Percentiles rank a stretch among this genome's conserved stretches.
These are phyloP conservation scores for Tautogolabrus adspersus DNA, from an alignment of 2,113 vertebrate species.

Conservation along the genomic window DNA sequence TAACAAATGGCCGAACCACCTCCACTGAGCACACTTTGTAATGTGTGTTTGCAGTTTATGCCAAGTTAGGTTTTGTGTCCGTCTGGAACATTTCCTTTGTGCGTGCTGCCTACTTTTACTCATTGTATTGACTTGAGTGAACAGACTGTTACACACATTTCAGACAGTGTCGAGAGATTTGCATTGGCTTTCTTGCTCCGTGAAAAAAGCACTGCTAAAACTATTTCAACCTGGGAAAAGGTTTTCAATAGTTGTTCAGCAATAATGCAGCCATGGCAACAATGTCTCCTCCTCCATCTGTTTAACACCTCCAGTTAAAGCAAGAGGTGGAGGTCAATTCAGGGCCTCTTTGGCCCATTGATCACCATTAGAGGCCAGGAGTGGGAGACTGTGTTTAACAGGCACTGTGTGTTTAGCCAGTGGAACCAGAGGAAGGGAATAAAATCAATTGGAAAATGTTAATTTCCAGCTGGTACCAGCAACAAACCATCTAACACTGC, in stretches of 20 bases:
- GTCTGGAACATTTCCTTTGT: slow-evolving; percentile 28
- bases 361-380: slow-evolving; percentile 43
- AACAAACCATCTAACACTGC: slow-evolving; percentile 23
- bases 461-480: slow-evolving; percentile 44
- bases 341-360: slow-evolving; percentile 43
- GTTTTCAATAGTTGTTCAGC: slow-evolving; percentile 38
- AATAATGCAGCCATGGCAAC: slow-evolving; percentile 18
- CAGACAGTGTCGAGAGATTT: slow-evolving; percentile 18
- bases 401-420: slow-evolving; percentile 42
- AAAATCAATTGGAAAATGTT: slow-evolving; percentile 54
- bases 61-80: slow-evolving; percentile 38
- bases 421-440: slow-evolving; percentile 37
- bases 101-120: slow-evolving; percentile 6
- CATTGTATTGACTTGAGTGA: slow-evolving; percentile 36
- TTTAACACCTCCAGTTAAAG: slow-evolving; percentile 55
- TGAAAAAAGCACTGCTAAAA: slow-evolving; percentile 3
- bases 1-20: slow-evolving; percentile 28
- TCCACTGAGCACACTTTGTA: slow-evolving; percentile 29
- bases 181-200: slow-evolving; percentile 9
- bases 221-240: slow-evolving; percentile 33
- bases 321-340: slow-evolving; percentile 25
- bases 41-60: slow-evolving; percentile 45
- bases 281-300: slow-evolving; percentile 45
- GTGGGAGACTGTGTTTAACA: slow-evolving; percentile 34
- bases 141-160: slow-evolving; percentile 31